Evolutionary conservation across 2,797 vertebrate species (phyloP).

Genomic region (Urophycis tenuis): DNA sequence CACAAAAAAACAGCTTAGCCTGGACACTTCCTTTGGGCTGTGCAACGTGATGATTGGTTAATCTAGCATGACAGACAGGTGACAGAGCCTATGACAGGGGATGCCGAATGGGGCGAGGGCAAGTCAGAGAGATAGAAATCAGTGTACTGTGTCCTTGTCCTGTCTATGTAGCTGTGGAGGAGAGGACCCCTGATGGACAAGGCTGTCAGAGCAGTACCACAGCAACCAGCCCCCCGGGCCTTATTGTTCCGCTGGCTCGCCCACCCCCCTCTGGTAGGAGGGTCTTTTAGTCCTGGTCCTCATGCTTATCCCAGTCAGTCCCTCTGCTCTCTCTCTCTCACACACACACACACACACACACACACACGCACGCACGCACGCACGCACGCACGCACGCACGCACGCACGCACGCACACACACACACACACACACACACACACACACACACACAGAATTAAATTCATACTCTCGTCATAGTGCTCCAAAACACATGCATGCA

Average conservation of each 20-base stretch:
- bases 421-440: neutral
- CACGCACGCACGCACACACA: neutral
- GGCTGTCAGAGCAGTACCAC: constrained; percentile 38
- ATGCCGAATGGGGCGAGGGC: constrained; percentile 32
- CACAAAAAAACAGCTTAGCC: neutral
- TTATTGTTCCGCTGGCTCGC: constrained; percentile 29
- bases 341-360: neutral
- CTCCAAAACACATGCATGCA: neutral
- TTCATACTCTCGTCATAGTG: too few species aligned
- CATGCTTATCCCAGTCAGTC: constrained; percentile 1
- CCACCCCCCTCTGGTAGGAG: constrained; percentile 21
- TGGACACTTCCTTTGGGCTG: neutral
- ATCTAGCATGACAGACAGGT: constrained; percentile 46
- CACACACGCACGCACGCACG: neutral
- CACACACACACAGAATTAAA: neutral
- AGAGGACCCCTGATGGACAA: constrained; percentile 39
- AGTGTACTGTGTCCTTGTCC: constrained; percentile 45
- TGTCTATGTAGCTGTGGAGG: constrained; percentile 28
- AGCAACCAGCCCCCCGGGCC: constrained; percentile 18
- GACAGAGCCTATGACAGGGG: constrained; percentile 41
- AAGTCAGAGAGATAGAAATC: constrained; percentile 34
- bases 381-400: neutral
- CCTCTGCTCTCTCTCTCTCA: too few species aligned
- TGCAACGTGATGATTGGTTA: constrained; percentile 41
- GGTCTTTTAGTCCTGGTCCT: constrained; percentile 34